Percentiles rank a stretch among this genome's conserved stretches.
phyloP scores from a whole-genome alignment of 2,888 invertebrate species.

The Arrhopalites spinosus region DNA sequence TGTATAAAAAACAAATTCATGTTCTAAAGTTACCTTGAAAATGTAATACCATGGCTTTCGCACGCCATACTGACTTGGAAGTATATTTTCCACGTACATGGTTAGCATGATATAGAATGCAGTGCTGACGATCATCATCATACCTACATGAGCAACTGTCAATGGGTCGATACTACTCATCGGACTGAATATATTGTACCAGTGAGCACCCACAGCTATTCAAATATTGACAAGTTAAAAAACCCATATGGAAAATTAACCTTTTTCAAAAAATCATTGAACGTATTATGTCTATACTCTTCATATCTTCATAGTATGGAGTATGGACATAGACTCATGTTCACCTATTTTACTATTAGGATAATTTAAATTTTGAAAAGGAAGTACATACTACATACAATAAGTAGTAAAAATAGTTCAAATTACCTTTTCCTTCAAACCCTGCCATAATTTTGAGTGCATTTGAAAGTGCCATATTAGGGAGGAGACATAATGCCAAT shows the following conservation, averaged over 20 bases:
- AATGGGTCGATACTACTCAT: slow-evolving; percentile 57
- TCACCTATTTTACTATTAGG: too few species aligned
- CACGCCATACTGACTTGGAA: slow-evolving; percentile 73
- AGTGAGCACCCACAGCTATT: slow-evolving; percentile 59
- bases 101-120: slow-evolving; percentile 65
- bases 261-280: too few species aligned
- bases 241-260: too few species aligned
- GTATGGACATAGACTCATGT: too few species aligned
- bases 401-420: not conserved
- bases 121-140: slow-evolving; percentile 57
- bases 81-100: slow-evolving; percentile 67
- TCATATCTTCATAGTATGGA: not conserved
- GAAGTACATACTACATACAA: too few species aligned
- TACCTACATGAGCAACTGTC: slow-evolving; percentile 59
- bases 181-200: slow-evolving; percentile 58
- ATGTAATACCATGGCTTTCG: slow-evolving; percentile 70
- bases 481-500: slow-evolving; percentile 53
- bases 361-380: too few species aligned
- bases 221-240: not conserved
- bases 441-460: slow-evolving; percentile 55
- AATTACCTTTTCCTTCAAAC: slow-evolving; percentile 55
- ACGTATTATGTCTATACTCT: too few species aligned
- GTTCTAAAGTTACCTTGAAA: slow-evolving; percentile 68
- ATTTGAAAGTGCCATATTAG: slow-evolving; percentile 56
- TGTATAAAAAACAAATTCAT: too few species aligned